Evolutionary conservation across 2,797 vertebrate genomes (phyloP).

Genomic region (Dendrocincla fuliginosa): DNA sequence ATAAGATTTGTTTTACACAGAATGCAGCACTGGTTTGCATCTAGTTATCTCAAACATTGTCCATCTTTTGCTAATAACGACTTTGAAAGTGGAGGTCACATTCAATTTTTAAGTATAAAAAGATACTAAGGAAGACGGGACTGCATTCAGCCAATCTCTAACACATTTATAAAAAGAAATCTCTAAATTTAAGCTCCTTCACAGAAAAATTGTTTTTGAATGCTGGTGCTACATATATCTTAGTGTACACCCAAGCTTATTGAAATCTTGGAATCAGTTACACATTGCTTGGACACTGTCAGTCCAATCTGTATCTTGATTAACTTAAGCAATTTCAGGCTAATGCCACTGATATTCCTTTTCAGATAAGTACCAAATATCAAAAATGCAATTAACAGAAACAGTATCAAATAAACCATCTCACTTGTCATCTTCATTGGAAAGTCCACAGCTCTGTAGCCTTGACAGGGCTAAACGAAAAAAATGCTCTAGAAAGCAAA

Average conservation of each 20-base stretch:
- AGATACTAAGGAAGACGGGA: neutral
- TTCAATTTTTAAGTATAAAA: neutral
- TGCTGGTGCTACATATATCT: neutral
- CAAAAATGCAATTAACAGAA: neutral
- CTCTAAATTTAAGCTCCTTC: neutral
- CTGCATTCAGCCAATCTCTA: neutral
- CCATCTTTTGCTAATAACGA: neutral
- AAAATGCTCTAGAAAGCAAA: conserved; percentile 71
- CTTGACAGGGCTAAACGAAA: conserved; percentile 76
- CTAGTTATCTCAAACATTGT: neutral
- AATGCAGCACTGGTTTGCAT: neutral
- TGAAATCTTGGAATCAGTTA: neutral
- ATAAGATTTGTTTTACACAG: neutral
- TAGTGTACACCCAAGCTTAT: neutral
- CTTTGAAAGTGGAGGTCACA: neutral
- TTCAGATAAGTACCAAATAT: neutral
- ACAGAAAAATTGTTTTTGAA: neutral
- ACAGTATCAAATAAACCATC: conserved; percentile 30
- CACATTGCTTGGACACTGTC: neutral
- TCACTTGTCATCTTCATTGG: conserved; percentile 70
- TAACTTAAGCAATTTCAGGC: neutral
- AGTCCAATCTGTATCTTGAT: neutral
- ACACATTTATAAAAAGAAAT: neutral
- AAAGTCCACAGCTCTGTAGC: conserved; percentile 74
- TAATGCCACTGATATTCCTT: neutral